These are phyloP conservation scores for Tringa solitaria DNA, from an alignment of 2,113 vertebrate species.

Conservation along the genomic window DNA sequence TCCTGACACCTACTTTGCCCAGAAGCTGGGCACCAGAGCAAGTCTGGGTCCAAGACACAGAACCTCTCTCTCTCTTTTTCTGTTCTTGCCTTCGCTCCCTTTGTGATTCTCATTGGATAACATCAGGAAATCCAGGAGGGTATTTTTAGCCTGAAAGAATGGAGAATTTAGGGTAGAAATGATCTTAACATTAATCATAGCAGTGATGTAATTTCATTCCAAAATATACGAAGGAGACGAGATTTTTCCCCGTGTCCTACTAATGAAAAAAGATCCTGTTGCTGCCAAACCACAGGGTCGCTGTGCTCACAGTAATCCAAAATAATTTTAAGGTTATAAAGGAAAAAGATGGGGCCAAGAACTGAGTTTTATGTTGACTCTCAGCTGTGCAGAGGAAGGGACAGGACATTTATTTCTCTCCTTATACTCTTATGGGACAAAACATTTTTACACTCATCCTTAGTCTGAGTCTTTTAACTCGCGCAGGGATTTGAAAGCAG, in stretches of 20 bases:
- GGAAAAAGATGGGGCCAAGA: background rate
- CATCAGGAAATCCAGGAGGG: background rate
- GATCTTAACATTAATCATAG: constrained; percentile 24
- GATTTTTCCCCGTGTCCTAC: constrained; percentile 5
- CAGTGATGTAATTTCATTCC: constrained; percentile 10
- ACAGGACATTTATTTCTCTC: background rate
- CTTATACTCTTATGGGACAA: background rate
- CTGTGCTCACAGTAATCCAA: background rate
- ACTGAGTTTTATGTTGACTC: background rate
- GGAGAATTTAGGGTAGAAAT: constrained; percentile 37
- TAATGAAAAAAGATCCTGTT: constrained; percentile 34
- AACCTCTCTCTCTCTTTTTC: background rate
- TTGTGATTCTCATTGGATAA: background rate
- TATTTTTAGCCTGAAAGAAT: constrained; percentile 24
- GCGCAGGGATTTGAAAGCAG: background rate
- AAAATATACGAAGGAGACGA: background rate
- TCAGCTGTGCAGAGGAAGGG: background rate
- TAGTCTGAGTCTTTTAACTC: background rate
- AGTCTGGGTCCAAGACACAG: background rate
- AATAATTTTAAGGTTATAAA: background rate
- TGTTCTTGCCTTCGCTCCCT: background rate
- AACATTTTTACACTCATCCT: background rate
- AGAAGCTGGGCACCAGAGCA: background rate
- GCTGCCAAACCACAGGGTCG: background rate
- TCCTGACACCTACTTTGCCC: background rate